Evolutionary conservation across 1,140 invertebrate species (phyloP).

Genomic region (Trichomalopsis sarcophagae): DNA sequence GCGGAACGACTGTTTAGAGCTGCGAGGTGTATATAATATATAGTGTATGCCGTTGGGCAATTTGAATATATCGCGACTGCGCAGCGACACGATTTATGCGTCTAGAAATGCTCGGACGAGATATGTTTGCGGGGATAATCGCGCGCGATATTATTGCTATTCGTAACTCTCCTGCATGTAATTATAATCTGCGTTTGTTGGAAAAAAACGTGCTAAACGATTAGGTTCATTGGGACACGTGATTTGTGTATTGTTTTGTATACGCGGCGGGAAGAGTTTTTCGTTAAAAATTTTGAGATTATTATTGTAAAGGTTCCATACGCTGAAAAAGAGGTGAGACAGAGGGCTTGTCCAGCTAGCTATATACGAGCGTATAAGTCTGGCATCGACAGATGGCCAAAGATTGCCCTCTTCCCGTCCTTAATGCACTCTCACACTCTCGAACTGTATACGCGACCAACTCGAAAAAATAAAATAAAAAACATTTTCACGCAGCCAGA

Average conservation of each 20-base stretch:
- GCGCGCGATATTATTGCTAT: too few relatives aligned
- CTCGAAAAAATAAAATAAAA: constrained; percentile 18
- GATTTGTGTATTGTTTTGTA: too few relatives aligned
- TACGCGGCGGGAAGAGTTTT: background rate
- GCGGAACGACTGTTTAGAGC: constrained; percentile 10
- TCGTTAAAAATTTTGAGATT: background rate
- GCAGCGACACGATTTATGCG: constrained; percentile 23
- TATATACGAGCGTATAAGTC: constrained; percentile 15
- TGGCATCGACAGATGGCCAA: constrained; percentile 62
- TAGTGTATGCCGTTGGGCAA: background rate
- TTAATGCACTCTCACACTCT: constrained; percentile 58
- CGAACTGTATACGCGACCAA: background rate
- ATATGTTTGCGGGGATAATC: background rate
- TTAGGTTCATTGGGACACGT: too few relatives aligned
- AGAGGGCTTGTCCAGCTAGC: too few relatives aligned
- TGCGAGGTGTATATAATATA: too few relatives aligned
- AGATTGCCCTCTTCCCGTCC: constrained; percentile 68
- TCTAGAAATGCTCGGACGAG: background rate
- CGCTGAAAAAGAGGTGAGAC: background rate
- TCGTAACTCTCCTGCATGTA: too few relatives aligned
- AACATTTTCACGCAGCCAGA: background rate
- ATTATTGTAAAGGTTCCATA: background rate
- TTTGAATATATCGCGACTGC: constrained; percentile 30
- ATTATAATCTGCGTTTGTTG: too few relatives aligned
- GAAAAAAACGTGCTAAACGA: too few relatives aligned